Conservation (phyloP, 2,888 invertebrate species). For the Caenorhabditis uteleia region DNA sequence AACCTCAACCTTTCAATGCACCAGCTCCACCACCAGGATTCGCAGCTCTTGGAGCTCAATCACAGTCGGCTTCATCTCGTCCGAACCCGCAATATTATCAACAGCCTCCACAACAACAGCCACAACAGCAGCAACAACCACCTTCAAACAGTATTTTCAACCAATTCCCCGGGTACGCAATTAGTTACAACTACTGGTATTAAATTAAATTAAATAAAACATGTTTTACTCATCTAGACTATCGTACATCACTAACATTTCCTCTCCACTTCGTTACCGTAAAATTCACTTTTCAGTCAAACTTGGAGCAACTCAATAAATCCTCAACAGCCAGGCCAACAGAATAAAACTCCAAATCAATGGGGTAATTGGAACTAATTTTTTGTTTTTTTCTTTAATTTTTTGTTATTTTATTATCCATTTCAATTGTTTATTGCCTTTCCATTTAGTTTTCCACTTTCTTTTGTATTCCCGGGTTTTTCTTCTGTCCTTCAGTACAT, state of each 20-base stretch:
- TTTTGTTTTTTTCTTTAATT: not conserved
- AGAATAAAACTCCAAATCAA: not conserved
- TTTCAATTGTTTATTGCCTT: no score
- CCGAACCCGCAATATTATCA: slow-evolving; percentile 11
- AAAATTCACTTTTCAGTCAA: slow-evolving; percentile 6
- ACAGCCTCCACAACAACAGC: slow-evolving; percentile 4
- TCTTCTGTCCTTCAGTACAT: no score
- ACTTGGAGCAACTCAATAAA: slow-evolving; percentile 1
- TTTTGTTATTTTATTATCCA: no score
- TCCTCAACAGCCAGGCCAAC: not conserved
- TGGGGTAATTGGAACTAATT: slow-evolving; percentile 1
- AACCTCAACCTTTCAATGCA: slow-evolving; percentile 10
- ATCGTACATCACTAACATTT: no score
- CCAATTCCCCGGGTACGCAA: slow-evolving; percentile 1
- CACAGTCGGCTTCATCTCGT: slow-evolving; percentile 11
- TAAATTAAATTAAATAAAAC: no score
- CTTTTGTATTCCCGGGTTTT: no score
- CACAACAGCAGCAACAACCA: slow-evolving; percentile 5
- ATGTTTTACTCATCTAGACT: no score
- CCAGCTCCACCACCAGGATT: slow-evolving; percentile 26
- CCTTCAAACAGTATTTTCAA: no score
- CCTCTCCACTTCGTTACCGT: slow-evolving; percentile 3
- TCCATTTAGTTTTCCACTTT: no score
- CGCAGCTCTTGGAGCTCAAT: slow-evolving; percentile 8
- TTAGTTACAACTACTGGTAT: slow-evolving; percentile 4